Conservation (phyloP, 1,140 invertebrate genomes). For the Neodiprion lecontei region DNA sequence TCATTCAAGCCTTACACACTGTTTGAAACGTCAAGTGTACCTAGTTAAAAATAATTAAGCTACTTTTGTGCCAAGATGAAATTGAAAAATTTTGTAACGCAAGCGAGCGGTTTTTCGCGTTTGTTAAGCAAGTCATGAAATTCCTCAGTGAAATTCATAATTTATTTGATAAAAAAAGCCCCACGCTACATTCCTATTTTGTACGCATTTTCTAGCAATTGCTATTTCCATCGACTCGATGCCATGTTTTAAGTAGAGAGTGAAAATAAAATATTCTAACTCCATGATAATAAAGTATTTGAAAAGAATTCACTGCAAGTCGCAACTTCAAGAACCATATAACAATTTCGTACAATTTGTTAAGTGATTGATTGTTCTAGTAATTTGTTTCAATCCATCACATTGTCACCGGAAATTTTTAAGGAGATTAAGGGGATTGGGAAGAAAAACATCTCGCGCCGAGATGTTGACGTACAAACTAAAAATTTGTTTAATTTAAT, state of each 20-base stretch:
- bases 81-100: slow-evolving; percentile 34
- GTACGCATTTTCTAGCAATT: slow-evolving; percentile 37
- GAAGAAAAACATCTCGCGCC: too few species aligned
- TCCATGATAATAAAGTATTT: too few species aligned
- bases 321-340: too few species aligned
- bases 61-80: slow-evolving; percentile 35
- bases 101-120: neutral
- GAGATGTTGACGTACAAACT: too few species aligned
- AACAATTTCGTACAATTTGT: too few species aligned
- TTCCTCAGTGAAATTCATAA: neutral
- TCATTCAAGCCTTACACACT: slow-evolving; percentile 1
- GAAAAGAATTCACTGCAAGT: too few species aligned
- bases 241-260: neutral
- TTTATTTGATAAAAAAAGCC: slow-evolving; percentile 12
- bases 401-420: too few species aligned
- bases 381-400: too few species aligned
- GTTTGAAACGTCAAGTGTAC: slow-evolving; percentile 1
- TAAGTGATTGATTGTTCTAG: too few species aligned
- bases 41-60: slow-evolving; percentile 13
- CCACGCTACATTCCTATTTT: slow-evolving; percentile 44
- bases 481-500: too few species aligned
- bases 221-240: slow-evolving; percentile 26
- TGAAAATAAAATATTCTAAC: too few species aligned
- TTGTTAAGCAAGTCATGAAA: slow-evolving; percentile 3
- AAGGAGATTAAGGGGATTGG: too few species aligned